These are phyloP conservation scores for Cyphomyrus plagiostoma DNA, from an alignment of 2,113 vertebrate species.

Conservation along the genomic window DNA sequence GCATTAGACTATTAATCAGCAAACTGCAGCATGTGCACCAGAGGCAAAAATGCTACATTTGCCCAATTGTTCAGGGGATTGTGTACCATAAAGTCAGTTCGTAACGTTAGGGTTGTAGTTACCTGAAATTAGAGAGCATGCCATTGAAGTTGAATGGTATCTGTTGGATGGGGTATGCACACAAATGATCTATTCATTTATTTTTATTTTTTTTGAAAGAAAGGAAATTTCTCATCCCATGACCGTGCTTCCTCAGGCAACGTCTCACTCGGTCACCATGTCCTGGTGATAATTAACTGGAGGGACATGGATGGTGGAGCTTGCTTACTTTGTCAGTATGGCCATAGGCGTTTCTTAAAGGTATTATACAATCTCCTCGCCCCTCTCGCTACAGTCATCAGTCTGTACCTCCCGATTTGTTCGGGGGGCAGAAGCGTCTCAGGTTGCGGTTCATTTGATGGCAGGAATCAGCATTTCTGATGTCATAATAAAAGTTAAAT, in stretches of 20 bases:
- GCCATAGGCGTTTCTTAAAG: not conserved
- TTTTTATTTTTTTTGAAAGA: too few relatives aligned
- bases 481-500: not conserved
- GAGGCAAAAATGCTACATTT: not conserved
- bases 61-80: not conserved
- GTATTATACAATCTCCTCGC: not conserved
- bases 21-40: not conserved
- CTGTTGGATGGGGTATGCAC: not conserved
- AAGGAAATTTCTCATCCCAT: not conserved
- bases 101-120: not conserved
- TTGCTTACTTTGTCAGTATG: not conserved
- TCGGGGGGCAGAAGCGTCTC: not conserved
- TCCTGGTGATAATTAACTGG: not conserved
- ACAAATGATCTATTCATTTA: not conserved
- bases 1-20: not conserved
- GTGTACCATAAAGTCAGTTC: not conserved
- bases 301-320: not conserved
- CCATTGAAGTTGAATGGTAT: not conserved
- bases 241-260: not conserved
- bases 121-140: not conserved
- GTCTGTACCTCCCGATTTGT: not conserved
- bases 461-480: not conserved
- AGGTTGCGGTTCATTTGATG: not conserved
- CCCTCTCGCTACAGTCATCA: not conserved
- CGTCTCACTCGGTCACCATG: not conserved